These are phyloP conservation scores for Callinectes sapidus DNA, from an alignment of 2,888 invertebrate species.

Conservation along the genomic window DNA sequence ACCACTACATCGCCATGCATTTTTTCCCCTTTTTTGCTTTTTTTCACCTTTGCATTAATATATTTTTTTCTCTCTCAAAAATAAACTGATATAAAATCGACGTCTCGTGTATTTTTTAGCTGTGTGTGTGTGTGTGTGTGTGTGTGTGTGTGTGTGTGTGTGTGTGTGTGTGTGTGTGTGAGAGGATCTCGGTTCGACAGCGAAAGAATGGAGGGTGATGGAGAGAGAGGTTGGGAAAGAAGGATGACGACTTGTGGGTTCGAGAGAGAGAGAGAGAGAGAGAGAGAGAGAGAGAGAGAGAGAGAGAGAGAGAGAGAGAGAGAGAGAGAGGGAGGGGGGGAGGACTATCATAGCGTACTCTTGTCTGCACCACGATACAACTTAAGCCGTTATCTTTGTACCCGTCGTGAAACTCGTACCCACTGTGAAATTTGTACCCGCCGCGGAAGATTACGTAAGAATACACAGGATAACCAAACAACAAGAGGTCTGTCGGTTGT, in stretches of 20 bases:
- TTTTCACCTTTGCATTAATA: background rate
- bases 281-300: conserved; percentile 37
- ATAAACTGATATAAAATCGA: background rate
- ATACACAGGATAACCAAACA: too few species aligned
- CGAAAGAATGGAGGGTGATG: conserved; percentile 17
- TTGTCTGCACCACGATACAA: background rate
- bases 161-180: background rate
- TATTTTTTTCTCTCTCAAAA: background rate
- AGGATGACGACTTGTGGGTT: background rate
- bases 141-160: conserved; percentile 24
- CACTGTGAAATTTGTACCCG: background rate
- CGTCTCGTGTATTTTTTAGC: background rate
- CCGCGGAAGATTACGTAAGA: background rate
- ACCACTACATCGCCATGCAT: background rate
- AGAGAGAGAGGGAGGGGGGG: too few species aligned
- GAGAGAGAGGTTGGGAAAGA: background rate
- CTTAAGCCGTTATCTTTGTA: background rate
- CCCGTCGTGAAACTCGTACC: background rate
- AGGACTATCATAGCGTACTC: background rate
- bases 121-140: conserved; percentile 12
- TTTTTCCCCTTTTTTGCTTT: background rate
- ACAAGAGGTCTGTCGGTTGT: too few species aligned
- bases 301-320: conserved; percentile 31
- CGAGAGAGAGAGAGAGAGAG: conserved; percentile 33
- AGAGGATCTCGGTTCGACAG: background rate